Evolutionary conservation across 2,113 vertebrate genomes (phyloP), one percentile per base, ranked within the genome.

Genomic region (Heptranchias perlo): DNA sequence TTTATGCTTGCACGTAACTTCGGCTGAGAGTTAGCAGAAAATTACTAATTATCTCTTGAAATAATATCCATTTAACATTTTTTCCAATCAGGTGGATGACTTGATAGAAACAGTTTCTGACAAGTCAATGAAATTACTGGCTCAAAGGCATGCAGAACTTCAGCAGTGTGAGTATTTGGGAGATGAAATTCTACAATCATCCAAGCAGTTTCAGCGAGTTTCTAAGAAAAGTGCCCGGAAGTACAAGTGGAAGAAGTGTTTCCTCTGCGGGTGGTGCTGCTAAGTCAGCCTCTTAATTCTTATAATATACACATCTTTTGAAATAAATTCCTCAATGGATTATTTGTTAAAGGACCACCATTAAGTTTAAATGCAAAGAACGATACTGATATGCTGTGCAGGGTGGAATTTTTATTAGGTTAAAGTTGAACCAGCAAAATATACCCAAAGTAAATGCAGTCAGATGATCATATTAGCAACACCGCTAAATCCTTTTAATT

Each of bases 131-230:
- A 96, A 73, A 1, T 96, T 97, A 82, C 25, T 97, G 96, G 96
- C 96, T 78, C 96, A 97, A 92, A 96, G 96, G 96, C 96, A 95
- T 0, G 96, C 96, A 52, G 97, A 98, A 96, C 97, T 98, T 49
- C 97, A 97, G 58, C 96, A 97, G 73, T 95, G 52, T 28, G 96
- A 98, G 44, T 96, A 96, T 69, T 94, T 96, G 78, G 97, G 97
- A 47, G 96, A 96, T 16, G 96, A 96, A 95, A 97, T 97, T 94
- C 96, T 97, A 95, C 96, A 97, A 76, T 96, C 95, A 93, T 97
- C 95, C 16, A 97, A 97, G 95, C 96, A 97, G 84, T 97, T 97
- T 89, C 97, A 97, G 96, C 96, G 96, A 94, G 84, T 97, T 31
- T 97, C 97, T 44, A 97, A 97, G 96, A 97, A 96, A 96, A 97